Base-by-base conservation (phyloP, 2,113 vertebrate genomes). In the Polyodon spathula region DNA sequence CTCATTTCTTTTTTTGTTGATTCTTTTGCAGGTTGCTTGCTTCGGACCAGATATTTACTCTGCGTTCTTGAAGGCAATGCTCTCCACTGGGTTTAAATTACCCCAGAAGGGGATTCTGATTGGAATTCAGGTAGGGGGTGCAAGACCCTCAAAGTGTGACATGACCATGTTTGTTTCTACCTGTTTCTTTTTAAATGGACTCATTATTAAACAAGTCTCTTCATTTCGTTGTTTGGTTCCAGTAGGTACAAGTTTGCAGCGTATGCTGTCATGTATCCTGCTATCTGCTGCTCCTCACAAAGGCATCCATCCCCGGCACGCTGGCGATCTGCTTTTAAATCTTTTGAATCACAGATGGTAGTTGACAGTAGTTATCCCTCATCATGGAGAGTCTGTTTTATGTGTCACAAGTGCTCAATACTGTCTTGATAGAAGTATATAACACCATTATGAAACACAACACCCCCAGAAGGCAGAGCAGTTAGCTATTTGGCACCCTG, bases 51-150 rank as follows among this genome's bases (percentile, higher is more conserved):
- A 92, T 2, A 87, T 97, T 74, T 90, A 93, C 60, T 91, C 91
- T 55, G 92, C 94, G 40, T 97, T 97, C 79, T 83, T 91, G 68
- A 98, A 97, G 74, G 93, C 93, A 6, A 92, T 97, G 83, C 88
- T 97, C 61, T 95, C 92, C 59, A 92, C 93, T 8, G 94, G 94
- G n/a, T 95, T 97, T 78, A 91, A 82, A 11, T 80, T 98, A 58
- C 95, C 93, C 1, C 86, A 90, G 80, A 88, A 93, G 68, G 94
- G 94, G 68, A 93, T 98, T 77, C 78, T 97, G 71, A 88, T 97
- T 71, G 92, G 93, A 71, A 94, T 97, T 74, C 92, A 96, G 78
- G 61, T 41, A 59, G 58, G 65, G n/a, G 15, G 17, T 55, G 53
- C 53, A 39, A 15, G n/a, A n/a, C n/a, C n/a, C n/a, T n/a, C n/a